Evolutionary conservation across 1,140 invertebrate genomes (phyloP).

Genomic region (Zaprionus capensis): DNA sequence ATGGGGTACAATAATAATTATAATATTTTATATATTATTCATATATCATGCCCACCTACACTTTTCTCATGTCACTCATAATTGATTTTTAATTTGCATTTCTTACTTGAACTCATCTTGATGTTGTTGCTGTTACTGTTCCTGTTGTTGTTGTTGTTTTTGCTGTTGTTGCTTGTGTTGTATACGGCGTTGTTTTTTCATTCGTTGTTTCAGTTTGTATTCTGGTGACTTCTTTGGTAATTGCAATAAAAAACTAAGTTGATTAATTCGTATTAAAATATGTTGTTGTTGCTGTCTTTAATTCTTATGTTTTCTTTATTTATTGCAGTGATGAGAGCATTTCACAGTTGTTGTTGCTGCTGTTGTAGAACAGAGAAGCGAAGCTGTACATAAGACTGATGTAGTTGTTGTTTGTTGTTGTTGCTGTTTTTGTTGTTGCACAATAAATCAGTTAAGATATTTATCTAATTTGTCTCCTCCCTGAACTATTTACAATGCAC

Average conservation of each 20-base stretch:
- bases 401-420: not conserved
- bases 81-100: not conserved
- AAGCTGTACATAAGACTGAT: slow-evolving; percentile 20
- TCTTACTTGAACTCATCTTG: not conserved
- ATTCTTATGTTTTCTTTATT: not conserved
- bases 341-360: slow-evolving; percentile 12
- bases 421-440: slow-evolving; percentile 3
- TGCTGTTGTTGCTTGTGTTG: slow-evolving; percentile 35
- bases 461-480: not conserved
- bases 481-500: slow-evolving; percentile 57
- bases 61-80: not conserved
- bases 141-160: slow-evolving; percentile 27
- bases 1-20: no score
- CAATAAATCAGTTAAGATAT: not conserved
- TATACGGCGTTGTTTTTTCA: slow-evolving; percentile 77
- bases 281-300: not conserved
- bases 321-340: slow-evolving; percentile 4
- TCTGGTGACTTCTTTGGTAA: slow-evolving; percentile 28
- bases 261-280: slow-evolving; percentile 9
- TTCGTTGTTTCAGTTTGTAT: slow-evolving; percentile 70
- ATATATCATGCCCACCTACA: not conserved
- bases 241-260: slow-evolving; percentile 47
- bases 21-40: no score
- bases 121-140: slow-evolving; percentile 11
- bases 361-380: slow-evolving; percentile 24